Evolutionary conservation across 2,113 vertebrate species (phyloP).

Genomic region (Noctilio leporinus): DNA sequence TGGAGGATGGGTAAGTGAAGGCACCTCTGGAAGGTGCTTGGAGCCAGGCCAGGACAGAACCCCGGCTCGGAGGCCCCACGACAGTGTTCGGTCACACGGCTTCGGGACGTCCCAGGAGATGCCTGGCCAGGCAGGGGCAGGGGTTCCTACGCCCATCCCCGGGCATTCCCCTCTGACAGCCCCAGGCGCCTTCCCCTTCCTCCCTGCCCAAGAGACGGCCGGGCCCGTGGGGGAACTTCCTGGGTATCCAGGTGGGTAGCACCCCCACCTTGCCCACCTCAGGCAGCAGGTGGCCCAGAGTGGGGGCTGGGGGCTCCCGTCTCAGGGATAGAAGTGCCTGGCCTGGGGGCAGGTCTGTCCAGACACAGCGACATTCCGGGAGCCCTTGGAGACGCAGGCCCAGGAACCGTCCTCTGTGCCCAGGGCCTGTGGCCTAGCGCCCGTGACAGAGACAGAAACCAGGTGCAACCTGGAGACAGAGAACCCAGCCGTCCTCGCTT

Average conservation of each 20-base stretch:
- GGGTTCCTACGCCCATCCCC: background rate
- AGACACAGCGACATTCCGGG: background rate
- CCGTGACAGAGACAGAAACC: background rate
- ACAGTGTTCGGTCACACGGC: accelerated
- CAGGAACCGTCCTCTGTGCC: background rate
- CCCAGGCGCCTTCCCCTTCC: background rate
- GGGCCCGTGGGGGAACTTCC: background rate
- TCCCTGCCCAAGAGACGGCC: background rate
- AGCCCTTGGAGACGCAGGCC: accelerated
- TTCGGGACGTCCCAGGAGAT: background rate
- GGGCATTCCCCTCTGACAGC: background rate
- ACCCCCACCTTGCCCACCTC: background rate
- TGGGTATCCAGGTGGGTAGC: background rate
- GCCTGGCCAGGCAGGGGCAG: no score
- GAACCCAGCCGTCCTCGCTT: accelerated
- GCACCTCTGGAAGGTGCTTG: background rate
- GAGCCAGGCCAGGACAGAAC: background rate
- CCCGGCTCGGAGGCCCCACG: background rate
- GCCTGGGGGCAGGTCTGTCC: background rate
- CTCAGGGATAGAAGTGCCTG: accelerated
- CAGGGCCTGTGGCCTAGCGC: background rate
- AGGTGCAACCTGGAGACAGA: no score
- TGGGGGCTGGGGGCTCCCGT: no score
- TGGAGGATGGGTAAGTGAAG: accelerated
- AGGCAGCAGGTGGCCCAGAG: background rate